phyloP scores from a whole-genome alignment of 2,797 vertebrate genomes.

The Synanceia verrucosa region DNA sequence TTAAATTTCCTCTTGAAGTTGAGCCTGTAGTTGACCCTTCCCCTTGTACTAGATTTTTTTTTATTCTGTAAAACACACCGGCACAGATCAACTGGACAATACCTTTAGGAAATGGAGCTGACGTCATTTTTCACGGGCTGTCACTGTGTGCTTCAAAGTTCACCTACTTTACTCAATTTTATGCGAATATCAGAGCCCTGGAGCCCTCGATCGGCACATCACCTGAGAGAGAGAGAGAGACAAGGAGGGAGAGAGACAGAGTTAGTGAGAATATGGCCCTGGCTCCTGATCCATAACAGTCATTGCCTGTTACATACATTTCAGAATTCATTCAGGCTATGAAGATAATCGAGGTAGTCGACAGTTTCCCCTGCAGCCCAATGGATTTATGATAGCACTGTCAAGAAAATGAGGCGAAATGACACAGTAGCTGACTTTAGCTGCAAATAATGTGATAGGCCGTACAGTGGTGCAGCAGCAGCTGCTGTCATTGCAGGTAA shows the following conservation, averaged over 20 bases:
- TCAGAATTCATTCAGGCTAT: conserved; percentile 99
- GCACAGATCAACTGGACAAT: conserved; percentile 15
- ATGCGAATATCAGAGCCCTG: conserved; percentile 87
- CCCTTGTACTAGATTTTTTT: not conserved
- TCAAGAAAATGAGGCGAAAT: conserved; percentile 99
- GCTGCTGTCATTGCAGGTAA: conserved; percentile 99
- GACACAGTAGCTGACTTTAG: conserved; percentile 99
- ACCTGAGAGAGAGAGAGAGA: conserved; percentile 68
- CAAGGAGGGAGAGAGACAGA: conserved; percentile 50
- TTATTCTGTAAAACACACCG: not conserved
- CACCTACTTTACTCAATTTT: conserved; percentile 90
- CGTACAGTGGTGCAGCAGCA: conserved; percentile 98
- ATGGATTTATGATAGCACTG: conserved; percentile 99
- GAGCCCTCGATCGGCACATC: conserved; percentile 76
- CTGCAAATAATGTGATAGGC: conserved; percentile 99
- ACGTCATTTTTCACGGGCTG: conserved; percentile 68
- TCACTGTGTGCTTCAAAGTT: conserved; percentile 85
- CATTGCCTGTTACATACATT: conserved; percentile 99
- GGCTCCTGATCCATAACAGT: conserved; percentile 99
- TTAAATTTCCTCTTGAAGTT: not conserved
- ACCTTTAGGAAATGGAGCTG: conserved; percentile 28
- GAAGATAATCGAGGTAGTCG: conserved; percentile 99
- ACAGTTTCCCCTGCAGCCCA: conserved; percentile 99
- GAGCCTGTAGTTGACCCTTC: not conserved
- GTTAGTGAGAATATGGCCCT: conserved; percentile 85